Base-by-base conservation (phyloP, 2,888 invertebrate genomes). In the Latheticus oryzae region DNA sequence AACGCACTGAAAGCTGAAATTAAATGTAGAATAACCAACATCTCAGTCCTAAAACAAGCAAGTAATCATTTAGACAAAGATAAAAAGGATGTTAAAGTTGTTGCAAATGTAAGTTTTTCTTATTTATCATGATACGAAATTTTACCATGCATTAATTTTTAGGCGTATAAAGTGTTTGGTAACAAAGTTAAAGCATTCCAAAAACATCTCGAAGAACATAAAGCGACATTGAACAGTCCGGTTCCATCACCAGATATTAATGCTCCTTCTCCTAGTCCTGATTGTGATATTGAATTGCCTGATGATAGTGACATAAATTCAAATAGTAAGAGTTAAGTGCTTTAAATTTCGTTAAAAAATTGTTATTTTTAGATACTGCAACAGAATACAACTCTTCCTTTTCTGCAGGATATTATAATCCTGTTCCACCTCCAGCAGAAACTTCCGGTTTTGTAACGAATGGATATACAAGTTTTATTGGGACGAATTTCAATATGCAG, bases 91-190 rank as follows among this genome's bases (percentile, higher is more conserved):
- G 97, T 97, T 7, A 95, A 95, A 83, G 90, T 97, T 60, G 97
- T 97, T 15, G 92, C 93, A 56, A 95, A 93, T 84, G 97, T 96
- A 80, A 87, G 91, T 86, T 11, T 37, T 13, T 30, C 30, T 30
- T 17, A 19, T 33, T 12, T 21, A 11, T 32, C 8, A 5, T 38
- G n/a, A n/a, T n/a, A 8, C 12, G 8, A n/a, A 21, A 21, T 26
- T 35, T 38, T 58, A 24, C 7, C n/a, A 3, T 15, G n/a, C n/a
- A n/a, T n/a, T n/a, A 5, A n/a, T 26, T 26, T 50, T 43, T 76
- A 96, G 95, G 97, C 97, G 1, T 97, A 97, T 76, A 93, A 92
- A 79, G 95, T 93, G 76, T 97, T 96, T 80, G 95, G 94, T 0
- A 87, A 88, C 7, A 84, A 95, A 57, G 93, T 97, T 0, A 90